Evolutionary conservation across 1,140 invertebrate genomes (phyloP).

Genomic region (Heliconius melpomene): DNA sequence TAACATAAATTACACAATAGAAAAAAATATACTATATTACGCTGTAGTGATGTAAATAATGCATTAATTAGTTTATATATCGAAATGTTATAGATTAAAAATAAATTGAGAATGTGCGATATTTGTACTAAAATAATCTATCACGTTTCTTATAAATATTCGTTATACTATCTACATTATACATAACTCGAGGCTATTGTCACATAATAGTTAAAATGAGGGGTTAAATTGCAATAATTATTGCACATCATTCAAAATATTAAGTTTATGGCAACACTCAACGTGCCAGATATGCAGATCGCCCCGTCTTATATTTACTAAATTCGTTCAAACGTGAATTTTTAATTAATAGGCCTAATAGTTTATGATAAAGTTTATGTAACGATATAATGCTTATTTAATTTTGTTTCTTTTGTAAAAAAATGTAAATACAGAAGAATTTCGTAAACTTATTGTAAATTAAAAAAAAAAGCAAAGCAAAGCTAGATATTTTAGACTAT

Average conservation of each 20-base stretch:
- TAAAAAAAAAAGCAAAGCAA: not conserved
- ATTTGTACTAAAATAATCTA: slow-evolving; percentile 37
- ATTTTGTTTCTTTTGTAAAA: not conserved
- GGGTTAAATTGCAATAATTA: slow-evolving; percentile 6
- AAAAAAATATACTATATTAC: slow-evolving; percentile 2
- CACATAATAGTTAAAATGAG: not conserved
- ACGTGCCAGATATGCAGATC: slow-evolving; percentile 2
- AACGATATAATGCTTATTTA: not conserved
- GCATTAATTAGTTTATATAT: not conserved
- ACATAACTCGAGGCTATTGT: slow-evolving; percentile 4
- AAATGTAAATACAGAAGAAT: not conserved
- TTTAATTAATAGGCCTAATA: not conserved
- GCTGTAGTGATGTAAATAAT: slow-evolving; percentile 16
- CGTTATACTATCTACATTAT: slow-evolving; percentile 1
- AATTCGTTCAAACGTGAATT: slow-evolving; percentile 24
- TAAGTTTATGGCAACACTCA: not conserved
- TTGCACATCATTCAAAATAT: not conserved
- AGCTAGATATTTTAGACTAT: not conserved
- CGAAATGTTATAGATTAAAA: slow-evolving; percentile 1
- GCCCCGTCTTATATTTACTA: slow-evolving; percentile 21
- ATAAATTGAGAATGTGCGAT: slow-evolving; percentile 17
- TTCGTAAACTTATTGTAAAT: not conserved
- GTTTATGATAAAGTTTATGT: not conserved
- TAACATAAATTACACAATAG: not conserved
- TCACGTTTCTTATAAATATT: slow-evolving; percentile 14